phyloP scores from a whole-genome alignment of 2,113 vertebrate genomes.

The Leucopternis melanops region DNA sequence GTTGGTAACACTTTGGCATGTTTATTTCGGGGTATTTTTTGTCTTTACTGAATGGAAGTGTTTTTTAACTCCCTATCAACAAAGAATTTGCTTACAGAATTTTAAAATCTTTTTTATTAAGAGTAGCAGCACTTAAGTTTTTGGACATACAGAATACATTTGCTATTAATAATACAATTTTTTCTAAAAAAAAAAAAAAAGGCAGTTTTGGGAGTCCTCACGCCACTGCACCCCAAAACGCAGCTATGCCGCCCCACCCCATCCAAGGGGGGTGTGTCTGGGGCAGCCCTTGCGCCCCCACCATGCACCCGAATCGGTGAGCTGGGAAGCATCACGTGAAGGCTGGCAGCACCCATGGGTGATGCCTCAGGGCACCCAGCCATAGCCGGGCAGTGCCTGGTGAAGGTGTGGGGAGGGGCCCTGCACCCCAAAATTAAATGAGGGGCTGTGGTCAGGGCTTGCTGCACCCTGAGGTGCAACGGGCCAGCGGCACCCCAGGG shows the following conservation, averaged over 20 bases:
- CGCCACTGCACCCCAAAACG: not conserved
- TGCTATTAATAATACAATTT: no score
- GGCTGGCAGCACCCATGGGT: not conserved
- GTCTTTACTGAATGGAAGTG: no score
- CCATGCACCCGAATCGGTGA: no score
- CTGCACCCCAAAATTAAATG: not conserved
- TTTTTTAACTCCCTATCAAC: no score
- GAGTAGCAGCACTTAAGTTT: no score
- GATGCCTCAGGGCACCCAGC: not conserved
- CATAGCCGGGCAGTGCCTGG: not conserved
- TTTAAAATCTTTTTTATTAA: no score
- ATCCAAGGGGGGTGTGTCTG: no score
- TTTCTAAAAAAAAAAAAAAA: not conserved
- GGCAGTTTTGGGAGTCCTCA: not conserved
- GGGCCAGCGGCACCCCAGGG: not conserved
- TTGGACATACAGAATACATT: no score
- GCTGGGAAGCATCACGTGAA: not conserved
- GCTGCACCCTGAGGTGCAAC: not conserved
- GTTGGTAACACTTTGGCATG: no score
- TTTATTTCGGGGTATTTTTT: no score
- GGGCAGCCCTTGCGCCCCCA: not conserved
- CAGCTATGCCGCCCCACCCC: not conserved
- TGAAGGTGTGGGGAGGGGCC: not conserved
- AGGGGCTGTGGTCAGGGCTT: no score
- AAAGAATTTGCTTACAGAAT: no score